Base-by-base conservation (phyloP, 2,113 vertebrate genomes). In the Pangasianodon gigas region DNA sequence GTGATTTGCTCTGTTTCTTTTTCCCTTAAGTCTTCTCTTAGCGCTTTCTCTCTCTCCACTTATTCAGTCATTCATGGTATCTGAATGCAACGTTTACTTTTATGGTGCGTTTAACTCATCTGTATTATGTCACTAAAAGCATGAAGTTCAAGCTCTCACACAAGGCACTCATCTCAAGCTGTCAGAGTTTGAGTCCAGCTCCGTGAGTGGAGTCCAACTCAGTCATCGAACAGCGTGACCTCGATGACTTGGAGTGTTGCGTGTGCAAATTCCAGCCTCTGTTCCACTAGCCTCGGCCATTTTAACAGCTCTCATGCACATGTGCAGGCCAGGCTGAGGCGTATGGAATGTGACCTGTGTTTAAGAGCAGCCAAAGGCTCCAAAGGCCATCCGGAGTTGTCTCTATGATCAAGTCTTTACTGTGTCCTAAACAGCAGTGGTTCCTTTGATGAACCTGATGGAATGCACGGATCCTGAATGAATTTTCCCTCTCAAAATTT, bases 281-380 rank as follows among this genome's bases (percentile, higher is more conserved):
- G 51, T 79, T 89, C 54, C 54, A n/a, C 48, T 79, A 86, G 51
- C 83, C 54, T 81, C 2, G 6, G 48, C 69, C 37, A 52, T 85
- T 89, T 91, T 88, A 90, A 86, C 62, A 82, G 74, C 82, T 75
- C 65, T 26, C 10, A 29, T 79, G 67, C 88, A 77, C 81, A 87
- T 89, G 85, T 87, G 62, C 89, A 82, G 85, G 71, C 37, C 82
- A 74, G n/a, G 10, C 65, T 44, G 24, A 56, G 62, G 75, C 37
- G 1, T 32, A n/a, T 85, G 81, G 86, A 85, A 91, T 89, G 86
- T 82, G 82, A 85, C 83, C 86, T 79, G 48, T 86, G 56, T 90
- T 90, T 91, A 91, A 87, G 86, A 82, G 29, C 79, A 86, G 86
- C 67, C 87, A 83, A 86, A 88, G 85, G 77, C 46, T 65, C 75